Conservation (phyloP, 2,113 vertebrate species). For the Opisthocomus hoazin region DNA sequence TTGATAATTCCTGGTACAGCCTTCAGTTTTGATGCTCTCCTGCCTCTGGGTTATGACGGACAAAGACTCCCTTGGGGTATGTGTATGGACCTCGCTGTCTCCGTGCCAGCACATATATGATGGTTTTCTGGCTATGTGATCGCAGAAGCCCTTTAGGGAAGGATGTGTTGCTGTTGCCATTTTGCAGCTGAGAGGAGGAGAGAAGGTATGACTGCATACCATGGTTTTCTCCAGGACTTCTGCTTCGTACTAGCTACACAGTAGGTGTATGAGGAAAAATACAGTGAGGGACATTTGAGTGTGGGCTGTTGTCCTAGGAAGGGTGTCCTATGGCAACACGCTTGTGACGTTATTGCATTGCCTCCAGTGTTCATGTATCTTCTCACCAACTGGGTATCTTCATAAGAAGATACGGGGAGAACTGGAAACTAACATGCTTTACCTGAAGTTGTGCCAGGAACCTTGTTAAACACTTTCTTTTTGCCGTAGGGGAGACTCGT, state of each 20-base stretch:
- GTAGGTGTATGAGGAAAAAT: not conserved
- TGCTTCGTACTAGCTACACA: not conserved
- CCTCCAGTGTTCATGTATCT: not conserved
- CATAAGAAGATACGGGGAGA: not conserved
- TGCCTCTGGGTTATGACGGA: not conserved
- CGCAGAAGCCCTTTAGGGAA: not conserved
- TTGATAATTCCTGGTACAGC: not conserved
- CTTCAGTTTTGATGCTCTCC: not conserved
- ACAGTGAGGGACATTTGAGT: not conserved
- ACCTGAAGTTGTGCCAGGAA: conserved; percentile 1
- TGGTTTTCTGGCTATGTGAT: not conserved
- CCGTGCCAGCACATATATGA: not conserved
- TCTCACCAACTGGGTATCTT: not conserved
- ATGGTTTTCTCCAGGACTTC: not conserved
- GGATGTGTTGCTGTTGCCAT: not conserved
- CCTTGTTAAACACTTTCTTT: not conserved
- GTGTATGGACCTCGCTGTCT: not conserved
- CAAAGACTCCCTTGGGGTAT: not conserved
- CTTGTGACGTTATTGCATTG: not conserved
- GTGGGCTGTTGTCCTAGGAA: not conserved
- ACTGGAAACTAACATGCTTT: not conserved
- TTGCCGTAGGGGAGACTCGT: not conserved
- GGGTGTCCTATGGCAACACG: not conserved
- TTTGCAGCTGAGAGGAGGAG: not conserved
- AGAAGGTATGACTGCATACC: not conserved